A percentile compares a stretch with the other conserved stretches of the same genome.
phyloP scores from a whole-genome alignment of 1,140 invertebrate species.

The Uloborus diversus region DNA sequence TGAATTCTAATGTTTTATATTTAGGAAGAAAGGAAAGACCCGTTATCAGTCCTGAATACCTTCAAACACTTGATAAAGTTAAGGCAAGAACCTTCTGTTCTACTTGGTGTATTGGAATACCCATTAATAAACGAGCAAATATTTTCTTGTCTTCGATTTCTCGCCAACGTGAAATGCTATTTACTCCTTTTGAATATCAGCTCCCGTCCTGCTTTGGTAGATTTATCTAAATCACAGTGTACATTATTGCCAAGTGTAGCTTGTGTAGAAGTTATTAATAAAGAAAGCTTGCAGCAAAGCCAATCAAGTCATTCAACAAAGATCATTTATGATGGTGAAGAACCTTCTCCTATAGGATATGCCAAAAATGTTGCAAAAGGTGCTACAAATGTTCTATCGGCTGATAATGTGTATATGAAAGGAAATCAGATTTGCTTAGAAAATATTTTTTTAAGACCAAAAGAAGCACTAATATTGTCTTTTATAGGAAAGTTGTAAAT shows the following conservation, averaged over 20 bases:
- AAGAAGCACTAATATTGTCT: slow-evolving; percentile 26
- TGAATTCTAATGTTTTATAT: not conserved
- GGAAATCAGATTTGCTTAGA: not conserved
- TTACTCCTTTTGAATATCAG: slow-evolving; percentile 28
- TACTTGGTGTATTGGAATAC: slow-evolving; percentile 8
- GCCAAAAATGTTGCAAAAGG: not conserved
- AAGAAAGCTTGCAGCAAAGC: too few relatives aligned
- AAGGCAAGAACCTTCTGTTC: slow-evolving; percentile 12
- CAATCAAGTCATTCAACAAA: too few relatives aligned
- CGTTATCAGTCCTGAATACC: slow-evolving; percentile 3
- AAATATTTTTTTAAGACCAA: slow-evolving; percentile 3
- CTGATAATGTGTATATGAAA: not conserved
- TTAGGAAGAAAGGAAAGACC: slow-evolving; percentile 19
- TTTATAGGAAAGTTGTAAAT: slow-evolving; percentile 1
- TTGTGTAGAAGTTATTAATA: slow-evolving; percentile 14
- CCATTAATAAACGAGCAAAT: not conserved
- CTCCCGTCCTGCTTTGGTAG: not conserved
- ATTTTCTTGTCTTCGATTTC: slow-evolving; percentile 27
- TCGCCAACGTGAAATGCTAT: slow-evolving; percentile 2
- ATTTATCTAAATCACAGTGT: slow-evolving; percentile 6
- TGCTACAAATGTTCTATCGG: not conserved
- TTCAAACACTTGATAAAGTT: slow-evolving; percentile 25
- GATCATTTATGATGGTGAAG: not conserved
- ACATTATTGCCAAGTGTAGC: not conserved
- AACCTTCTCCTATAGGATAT: not conserved